These are phyloP conservation scores for Byasa hedistus DNA, from an alignment of 2,888 invertebrate species.

Conservation along the genomic window DNA sequence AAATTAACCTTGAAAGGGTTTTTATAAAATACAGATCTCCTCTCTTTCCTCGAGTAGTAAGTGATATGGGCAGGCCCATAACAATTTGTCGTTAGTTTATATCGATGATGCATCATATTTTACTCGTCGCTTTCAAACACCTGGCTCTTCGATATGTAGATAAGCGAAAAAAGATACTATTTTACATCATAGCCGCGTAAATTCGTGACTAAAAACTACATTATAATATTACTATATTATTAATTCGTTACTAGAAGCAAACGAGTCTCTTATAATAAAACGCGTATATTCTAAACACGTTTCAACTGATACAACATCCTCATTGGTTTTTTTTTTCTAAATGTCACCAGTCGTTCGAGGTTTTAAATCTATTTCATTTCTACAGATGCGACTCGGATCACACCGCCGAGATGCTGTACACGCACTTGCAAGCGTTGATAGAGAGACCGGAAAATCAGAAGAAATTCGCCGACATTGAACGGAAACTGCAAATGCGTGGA, in stretches of 20 bases:
- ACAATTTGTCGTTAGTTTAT: too few relatives aligned
- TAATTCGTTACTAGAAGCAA: slow-evolving; percentile 9
- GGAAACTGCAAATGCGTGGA: slow-evolving; percentile 75
- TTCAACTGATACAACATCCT: slow-evolving; percentile 8
- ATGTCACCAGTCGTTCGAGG: slow-evolving; percentile 10
- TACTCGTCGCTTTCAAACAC: too few relatives aligned
- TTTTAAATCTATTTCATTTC: slow-evolving; percentile 29
- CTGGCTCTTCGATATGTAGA: too few relatives aligned
- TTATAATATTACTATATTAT: background rate
- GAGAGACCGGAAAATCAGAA: slow-evolving; percentile 92
- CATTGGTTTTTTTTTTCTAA: background rate
- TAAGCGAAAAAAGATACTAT: background rate
- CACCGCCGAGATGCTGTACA: slow-evolving; percentile 92
- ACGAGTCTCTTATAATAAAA: slow-evolving; percentile 9
- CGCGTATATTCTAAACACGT: slow-evolving; percentile 13
- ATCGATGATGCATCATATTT: too few relatives aligned
- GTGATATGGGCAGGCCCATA: too few relatives aligned
- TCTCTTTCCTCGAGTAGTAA: too few relatives aligned
- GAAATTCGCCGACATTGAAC: slow-evolving; percentile 90
- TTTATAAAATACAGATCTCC: too few relatives aligned
- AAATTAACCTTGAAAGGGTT: too few relatives aligned
- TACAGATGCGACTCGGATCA: slow-evolving; percentile 92
- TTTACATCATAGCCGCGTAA: background rate
- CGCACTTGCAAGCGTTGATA: slow-evolving; percentile 90
- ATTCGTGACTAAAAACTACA: slow-evolving; percentile 9